These are phyloP conservation scores for Dexiosoma caninum DNA, from an alignment of 2,888 invertebrate genomes.

Conservation along the genomic window DNA sequence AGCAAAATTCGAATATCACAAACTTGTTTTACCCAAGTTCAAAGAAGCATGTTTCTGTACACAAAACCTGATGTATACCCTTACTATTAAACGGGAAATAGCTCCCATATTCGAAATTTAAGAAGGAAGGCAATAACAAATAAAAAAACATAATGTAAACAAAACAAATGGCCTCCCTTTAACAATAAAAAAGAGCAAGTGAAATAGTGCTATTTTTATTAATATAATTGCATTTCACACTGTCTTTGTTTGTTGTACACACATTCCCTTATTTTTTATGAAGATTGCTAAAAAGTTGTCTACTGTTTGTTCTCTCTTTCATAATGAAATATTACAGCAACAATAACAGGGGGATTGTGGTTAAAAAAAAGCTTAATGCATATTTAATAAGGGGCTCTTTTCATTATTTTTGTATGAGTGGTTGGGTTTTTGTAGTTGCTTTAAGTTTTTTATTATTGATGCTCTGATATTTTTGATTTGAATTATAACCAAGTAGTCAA, in stretches of 20 bases:
- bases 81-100: background rate
- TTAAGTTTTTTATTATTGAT: constrained; percentile 75
- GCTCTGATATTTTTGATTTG: constrained; percentile 78
- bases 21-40: background rate
- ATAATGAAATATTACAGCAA: background rate
- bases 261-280: constrained; percentile 30
- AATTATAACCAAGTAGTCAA: constrained; percentile 79
- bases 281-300: background rate
- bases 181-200: background rate
- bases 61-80: too few species aligned
- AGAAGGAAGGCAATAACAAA: constrained; percentile 14
- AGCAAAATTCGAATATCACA: constrained; percentile 39
- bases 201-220: background rate
- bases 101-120: constrained; percentile 56
- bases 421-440: constrained; percentile 51
- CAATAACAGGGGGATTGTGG: background rate
- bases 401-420: constrained; percentile 13
- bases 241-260: constrained; percentile 18
- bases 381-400: constrained; percentile 48
- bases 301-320: constrained; percentile 27
- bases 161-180: constrained; percentile 49
- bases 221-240: background rate
- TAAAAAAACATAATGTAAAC: background rate
- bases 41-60: background rate
- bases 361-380: constrained; percentile 52